Conservation (phyloP, 1,140 invertebrate species). For the Brachionus asplanchnoidis region DNA sequence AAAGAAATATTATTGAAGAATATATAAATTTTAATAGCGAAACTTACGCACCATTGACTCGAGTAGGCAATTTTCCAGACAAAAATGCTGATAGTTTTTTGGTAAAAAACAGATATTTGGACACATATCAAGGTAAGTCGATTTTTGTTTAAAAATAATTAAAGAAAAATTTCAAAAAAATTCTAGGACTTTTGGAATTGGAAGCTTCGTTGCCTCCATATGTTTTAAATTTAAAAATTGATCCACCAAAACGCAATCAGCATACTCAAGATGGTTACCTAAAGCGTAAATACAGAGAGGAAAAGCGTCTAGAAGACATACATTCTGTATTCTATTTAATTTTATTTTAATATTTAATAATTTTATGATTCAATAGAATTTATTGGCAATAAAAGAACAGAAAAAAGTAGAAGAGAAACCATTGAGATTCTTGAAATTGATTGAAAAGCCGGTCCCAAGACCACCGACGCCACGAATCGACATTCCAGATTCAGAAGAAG, state of each 20-base stretch:
- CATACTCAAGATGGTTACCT: constrained; percentile 53
- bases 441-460: constrained; percentile 57
- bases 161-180: background rate
- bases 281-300: constrained; percentile 54
- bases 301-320: constrained; percentile 53
- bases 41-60: constrained; percentile 55
- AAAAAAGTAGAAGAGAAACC: constrained; percentile 57
- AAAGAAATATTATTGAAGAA: constrained; percentile 52
- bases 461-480: constrained; percentile 62
- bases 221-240: constrained; percentile 49
- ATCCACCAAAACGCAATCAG: constrained; percentile 32
- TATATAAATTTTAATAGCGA: constrained; percentile 48
- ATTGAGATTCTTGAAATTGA: constrained; percentile 55
- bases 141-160: background rate
- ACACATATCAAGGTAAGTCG: constrained; percentile 50
- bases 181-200: constrained; percentile 49
- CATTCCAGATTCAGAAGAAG: constrained; percentile 56
- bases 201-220: constrained; percentile 55
- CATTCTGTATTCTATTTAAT: constrained; percentile 48
- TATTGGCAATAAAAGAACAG: constrained; percentile 46
- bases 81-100: constrained; percentile 55
- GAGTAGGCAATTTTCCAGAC: constrained; percentile 56
- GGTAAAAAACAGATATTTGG: constrained; percentile 52
- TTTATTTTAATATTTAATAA: background rate
- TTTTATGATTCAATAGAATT: background rate